Evolutionary conservation across 2,113 vertebrate species (phyloP).

Genomic region (Leuciscus idus): DNA sequence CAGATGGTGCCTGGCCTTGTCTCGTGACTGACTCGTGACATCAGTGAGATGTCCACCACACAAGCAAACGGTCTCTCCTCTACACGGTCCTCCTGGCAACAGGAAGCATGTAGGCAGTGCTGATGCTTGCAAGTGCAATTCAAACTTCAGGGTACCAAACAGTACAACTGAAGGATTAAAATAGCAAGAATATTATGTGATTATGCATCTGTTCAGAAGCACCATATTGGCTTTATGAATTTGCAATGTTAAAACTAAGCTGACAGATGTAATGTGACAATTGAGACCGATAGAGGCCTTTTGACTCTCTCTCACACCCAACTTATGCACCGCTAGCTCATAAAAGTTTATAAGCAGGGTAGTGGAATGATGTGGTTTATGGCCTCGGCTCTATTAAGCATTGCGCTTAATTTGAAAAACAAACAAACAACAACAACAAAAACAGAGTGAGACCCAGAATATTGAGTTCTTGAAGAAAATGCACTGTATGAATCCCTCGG

Average conservation of each 20-base stretch:
- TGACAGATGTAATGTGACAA: neutral
- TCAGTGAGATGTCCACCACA: conserved; percentile 62
- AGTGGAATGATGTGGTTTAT: conserved; percentile 35
- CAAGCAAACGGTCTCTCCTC: conserved; percentile 60
- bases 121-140: conserved; percentile 20
- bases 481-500: conserved; percentile 2
- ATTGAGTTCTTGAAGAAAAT: conserved; percentile 16
- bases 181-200: neutral
- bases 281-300: neutral
- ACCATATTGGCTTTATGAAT: neutral
- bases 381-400: neutral
- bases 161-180: neutral
- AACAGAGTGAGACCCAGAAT: neutral
- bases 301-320: neutral
- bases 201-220: neutral
- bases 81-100: neutral
- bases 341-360: conserved; percentile 48
- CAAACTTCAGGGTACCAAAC: neutral
- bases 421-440: neutral
- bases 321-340: neutral
- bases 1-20: conserved; percentile 72
- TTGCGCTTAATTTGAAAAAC: conserved; percentile 22
- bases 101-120: conserved; percentile 15
- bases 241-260: neutral
- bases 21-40: conserved; percentile 64